Conservation (phyloP, 1,140 invertebrate genomes). For the Teleogryllus occipitalis region DNA sequence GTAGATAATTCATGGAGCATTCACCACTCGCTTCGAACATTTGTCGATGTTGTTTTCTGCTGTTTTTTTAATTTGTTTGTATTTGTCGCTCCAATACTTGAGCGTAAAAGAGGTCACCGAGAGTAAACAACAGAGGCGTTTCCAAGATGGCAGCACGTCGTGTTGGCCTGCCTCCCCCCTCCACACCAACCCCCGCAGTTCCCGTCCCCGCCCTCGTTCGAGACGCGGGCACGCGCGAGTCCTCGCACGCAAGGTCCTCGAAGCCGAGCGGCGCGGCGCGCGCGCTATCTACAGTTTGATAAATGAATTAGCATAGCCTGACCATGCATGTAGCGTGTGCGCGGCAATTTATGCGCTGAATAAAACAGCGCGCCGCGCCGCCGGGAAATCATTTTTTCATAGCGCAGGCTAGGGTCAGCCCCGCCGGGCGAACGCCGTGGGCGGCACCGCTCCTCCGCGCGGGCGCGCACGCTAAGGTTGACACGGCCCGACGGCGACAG, state of each 20-base stretch:
- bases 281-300: not conserved
- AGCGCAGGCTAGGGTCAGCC: not conserved
- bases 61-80: too few relatives aligned
- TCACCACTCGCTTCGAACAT: too few relatives aligned
- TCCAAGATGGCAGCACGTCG: too few relatives aligned
- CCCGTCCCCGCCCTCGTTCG: too few relatives aligned
- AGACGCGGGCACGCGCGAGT: not conserved
- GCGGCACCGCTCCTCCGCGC: not conserved
- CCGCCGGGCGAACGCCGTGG: not conserved
- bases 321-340: conserved; percentile 3
- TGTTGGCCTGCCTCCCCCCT: too few relatives aligned
- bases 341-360: not conserved
- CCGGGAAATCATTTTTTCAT: conserved; percentile 1
- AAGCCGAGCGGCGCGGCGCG: not conserved
- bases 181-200: too few relatives aligned
- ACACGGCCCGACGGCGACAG: not conserved
- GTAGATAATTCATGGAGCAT: too few relatives aligned
- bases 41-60: too few relatives aligned
- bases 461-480: not conserved
- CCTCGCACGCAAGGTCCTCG: not conserved
- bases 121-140: too few relatives aligned
- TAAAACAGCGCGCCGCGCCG: not conserved
- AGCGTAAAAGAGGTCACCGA: too few relatives aligned
- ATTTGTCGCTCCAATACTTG: too few relatives aligned
- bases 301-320: conserved; percentile 4